Conservation (phyloP, 2,113 vertebrate genomes). For the Rhodinocichla rosea region DNA sequence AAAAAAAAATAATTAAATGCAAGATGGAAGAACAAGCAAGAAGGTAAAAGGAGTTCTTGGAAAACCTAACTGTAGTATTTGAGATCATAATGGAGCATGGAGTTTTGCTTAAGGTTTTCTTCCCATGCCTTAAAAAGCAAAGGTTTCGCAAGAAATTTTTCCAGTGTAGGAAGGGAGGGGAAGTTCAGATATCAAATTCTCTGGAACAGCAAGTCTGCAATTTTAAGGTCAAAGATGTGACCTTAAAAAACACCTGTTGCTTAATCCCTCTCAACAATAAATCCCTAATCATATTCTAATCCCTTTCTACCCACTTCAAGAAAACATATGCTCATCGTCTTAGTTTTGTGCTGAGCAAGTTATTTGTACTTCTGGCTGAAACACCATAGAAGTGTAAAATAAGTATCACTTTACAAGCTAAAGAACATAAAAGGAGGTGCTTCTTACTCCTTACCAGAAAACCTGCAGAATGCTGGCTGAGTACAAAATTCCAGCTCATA, state of each 20-base stretch:
- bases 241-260: conserved; percentile 49
- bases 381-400: background rate
- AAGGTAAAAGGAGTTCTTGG: background rate
- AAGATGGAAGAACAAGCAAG: background rate
- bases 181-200: background rate
- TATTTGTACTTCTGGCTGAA: background rate
- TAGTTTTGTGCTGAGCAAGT: background rate
- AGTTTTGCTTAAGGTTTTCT: background rate
- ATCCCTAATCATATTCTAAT: conserved; percentile 57
- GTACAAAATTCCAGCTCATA: background rate
- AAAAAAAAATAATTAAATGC: background rate
- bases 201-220: background rate
- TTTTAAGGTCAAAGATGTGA: conserved; percentile 18
- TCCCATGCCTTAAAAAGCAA: background rate
- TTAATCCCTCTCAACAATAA: conserved; percentile 42
- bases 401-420: background rate
- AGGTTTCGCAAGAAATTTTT: background rate
- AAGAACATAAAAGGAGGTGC: background rate
- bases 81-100: accelerated
- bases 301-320: background rate
- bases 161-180: background rate
- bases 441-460: background rate
- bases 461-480: background rate
- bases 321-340: background rate
- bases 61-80: background rate